A percentile compares a stretch with the other conserved stretches of the same genome.
phyloP scores from a whole-genome alignment of 2,797 vertebrate species.

The Xyrichtys novacula region DNA sequence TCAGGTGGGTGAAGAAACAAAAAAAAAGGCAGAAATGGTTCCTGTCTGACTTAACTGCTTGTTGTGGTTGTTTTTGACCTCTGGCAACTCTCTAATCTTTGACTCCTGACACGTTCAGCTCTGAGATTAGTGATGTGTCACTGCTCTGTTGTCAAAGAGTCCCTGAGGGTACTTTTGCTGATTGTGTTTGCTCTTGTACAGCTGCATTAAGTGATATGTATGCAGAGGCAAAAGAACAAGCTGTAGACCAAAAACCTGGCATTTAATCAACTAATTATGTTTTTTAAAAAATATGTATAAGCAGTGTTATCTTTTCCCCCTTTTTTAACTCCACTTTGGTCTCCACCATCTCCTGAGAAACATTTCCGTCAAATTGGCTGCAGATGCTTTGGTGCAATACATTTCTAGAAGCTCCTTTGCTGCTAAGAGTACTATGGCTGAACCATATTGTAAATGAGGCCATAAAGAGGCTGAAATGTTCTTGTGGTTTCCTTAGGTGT shows the following conservation, averaged over 20 bases:
- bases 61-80: constrained; percentile 7
- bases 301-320: not conserved
- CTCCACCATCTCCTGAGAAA: not conserved
- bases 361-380: not conserved
- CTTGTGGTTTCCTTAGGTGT: not conserved
- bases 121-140: constrained; percentile 26
- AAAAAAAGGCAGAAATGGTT: not conserved
- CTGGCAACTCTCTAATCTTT: constrained; percentile 50
- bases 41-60: not conserved
- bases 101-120: constrained; percentile 30
- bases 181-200: not conserved
- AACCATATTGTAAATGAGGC: not conserved
- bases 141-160: not conserved
- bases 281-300: not conserved
- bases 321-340: not conserved
- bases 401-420: not conserved
- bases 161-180: not conserved
- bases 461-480: not conserved
- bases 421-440: not conserved
- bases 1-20: constrained; percentile 48
- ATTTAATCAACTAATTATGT: not conserved
- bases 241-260: not conserved
- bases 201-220: not conserved
- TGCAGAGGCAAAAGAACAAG: not conserved
- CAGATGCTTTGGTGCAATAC: not conserved